Conservation (phyloP, 2,113 vertebrate species). For the Tenrec ecaudatus region DNA sequence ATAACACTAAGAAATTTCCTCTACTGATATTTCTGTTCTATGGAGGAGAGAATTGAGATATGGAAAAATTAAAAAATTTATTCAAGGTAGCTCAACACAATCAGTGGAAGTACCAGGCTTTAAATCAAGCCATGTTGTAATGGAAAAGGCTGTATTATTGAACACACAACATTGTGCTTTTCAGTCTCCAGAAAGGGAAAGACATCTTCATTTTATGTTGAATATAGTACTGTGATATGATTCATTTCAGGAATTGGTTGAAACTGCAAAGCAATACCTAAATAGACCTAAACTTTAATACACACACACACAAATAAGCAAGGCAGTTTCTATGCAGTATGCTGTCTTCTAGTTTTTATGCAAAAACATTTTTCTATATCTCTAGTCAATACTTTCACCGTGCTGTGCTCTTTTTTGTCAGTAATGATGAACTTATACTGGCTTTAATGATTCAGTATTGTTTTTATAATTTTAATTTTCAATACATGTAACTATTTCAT, state of each 20-base stretch:
- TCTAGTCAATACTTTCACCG: not conserved
- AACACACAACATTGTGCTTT: too few species aligned
- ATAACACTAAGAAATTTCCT: not conserved
- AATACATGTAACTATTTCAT: not conserved
- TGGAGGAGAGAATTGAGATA: not conserved
- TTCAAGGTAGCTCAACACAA: not conserved
- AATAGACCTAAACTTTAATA: not conserved
- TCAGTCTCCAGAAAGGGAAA: too few species aligned
- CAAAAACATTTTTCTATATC: not conserved
- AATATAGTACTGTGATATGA: not conserved
- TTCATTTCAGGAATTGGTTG: not conserved
- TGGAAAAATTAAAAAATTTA: not conserved
- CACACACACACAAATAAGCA: not conserved
- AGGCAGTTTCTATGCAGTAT: not conserved
- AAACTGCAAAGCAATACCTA: not conserved
- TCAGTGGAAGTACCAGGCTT: not conserved
- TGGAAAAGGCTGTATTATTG: too few species aligned
- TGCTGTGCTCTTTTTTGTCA: not conserved
- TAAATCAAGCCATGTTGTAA: not conserved
- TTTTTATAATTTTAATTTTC: conserved; percentile 41
- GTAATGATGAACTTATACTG: not conserved
- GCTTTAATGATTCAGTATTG: not conserved
- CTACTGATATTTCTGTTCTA: not conserved
- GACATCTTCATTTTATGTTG: not conserved
- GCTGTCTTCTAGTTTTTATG: not conserved